Evolutionary conservation across 2,797 vertebrate species (phyloP), one percentile per base, ranked within the genome.

Genomic region (Octomys mimax): DNA sequence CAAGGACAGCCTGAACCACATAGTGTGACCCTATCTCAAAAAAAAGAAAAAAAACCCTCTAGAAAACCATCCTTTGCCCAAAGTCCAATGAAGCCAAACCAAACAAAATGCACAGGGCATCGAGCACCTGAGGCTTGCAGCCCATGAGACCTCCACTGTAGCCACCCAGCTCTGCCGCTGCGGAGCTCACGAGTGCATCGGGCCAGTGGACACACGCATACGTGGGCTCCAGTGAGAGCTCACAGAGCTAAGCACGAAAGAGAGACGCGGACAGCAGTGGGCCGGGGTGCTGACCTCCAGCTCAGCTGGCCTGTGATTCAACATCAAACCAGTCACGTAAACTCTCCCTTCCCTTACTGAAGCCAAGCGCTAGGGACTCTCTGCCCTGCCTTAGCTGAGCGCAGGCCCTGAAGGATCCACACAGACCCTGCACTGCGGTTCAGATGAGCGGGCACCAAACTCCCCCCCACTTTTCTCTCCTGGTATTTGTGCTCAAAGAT

Each of bases 331-430:
- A 61, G 28, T 77, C 59, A 68, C 12, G 12, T 33, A 42, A 78
- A 33, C 59, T 28, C 10, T 0, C 39, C 59, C 14, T 85, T 91
- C 28, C 71, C 18, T 84, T 70, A 5, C 3, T 36, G 39, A 52
- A n/a, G 11, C 2, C 6, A 12, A 68, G 52, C 1, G 3, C 21
- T 21, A 22, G 49, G 26, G 14, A 46, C 39, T 39, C 59, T 83
- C 57, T 31, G 5, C 8, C 1, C 14, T 42, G 42, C 10, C 26
- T 77, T n/a, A 0, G 22, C 24, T 4, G 0, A 28, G 10, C 7
- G 33, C 39, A 7, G 49, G 24, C 73, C 39, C 54, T 57, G n/a
- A 59, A 14, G 42, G 22, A 7, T 16, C 39, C 66, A 7, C 42
- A 8, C 1, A 31, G 77, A 26, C 18, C 68, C 39, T 39, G 26